Percentiles rank a stretch among this genome's conserved stretches.
Conservation (phyloP, 2,797 vertebrate genomes). For the Molossus alvarezi region DNA sequence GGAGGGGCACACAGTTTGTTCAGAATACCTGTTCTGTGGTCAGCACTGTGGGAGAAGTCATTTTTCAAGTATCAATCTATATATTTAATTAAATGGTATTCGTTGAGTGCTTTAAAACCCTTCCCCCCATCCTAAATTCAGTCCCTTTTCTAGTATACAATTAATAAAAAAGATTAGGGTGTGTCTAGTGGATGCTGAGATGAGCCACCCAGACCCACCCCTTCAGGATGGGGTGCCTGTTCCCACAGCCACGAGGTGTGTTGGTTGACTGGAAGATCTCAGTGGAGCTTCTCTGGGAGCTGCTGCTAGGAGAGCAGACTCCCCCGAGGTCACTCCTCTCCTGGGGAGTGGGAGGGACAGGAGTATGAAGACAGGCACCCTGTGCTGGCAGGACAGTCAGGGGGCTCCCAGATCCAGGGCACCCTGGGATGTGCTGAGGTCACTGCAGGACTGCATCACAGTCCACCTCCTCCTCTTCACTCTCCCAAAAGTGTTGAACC, state of each 20-base stretch:
- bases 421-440: not conserved
- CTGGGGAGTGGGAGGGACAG: not conserved
- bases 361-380: not conserved
- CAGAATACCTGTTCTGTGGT: not conserved
- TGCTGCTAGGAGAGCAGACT: not conserved
- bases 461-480: not conserved
- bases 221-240: not conserved
- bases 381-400: not conserved
- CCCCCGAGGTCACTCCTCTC: not conserved
- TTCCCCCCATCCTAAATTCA: not conserved
- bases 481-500: not conserved
- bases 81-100: conserved; percentile 14
- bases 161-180: not conserved
- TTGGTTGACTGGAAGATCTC: not conserved
- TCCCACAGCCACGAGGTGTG: not conserved
- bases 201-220: not conserved
- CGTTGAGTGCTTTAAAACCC: not conserved
- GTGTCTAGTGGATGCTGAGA: too few species aligned
- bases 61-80: not conserved
- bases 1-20: not conserved
- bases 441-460: not conserved
- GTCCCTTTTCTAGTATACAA: not conserved
- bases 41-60: not conserved
- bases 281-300: not conserved
- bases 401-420: not conserved